Percentiles rank a stretch among this genome's conserved stretches.
Evolutionary conservation across 2,113 vertebrate species (phyloP).

Genomic region (Sterna hirundo): DNA sequence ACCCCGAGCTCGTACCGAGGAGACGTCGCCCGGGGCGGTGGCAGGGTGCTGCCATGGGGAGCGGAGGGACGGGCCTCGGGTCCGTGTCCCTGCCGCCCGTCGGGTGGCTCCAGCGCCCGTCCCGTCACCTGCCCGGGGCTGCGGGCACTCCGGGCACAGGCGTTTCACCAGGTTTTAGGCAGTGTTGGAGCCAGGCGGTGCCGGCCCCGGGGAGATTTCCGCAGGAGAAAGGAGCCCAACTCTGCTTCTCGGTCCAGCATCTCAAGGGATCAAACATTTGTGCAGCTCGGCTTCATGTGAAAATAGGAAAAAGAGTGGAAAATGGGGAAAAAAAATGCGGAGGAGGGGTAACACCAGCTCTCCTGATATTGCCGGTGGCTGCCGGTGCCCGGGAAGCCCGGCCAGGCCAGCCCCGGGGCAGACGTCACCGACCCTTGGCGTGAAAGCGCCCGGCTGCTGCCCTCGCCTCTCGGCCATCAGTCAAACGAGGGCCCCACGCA

Average conservation of each 20-base stretch:
- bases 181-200: neutral
- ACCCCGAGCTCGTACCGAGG: neutral
- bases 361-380: neutral
- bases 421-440: fast-evolving
- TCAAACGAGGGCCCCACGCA: neutral
- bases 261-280: neutral
- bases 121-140: neutral
- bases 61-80: neutral
- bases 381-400: fast-evolving
- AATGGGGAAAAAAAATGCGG: neutral
- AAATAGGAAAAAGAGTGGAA: neutral
- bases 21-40: fast-evolving
- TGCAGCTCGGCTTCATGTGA: neutral
- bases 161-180: neutral
- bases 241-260: neutral
- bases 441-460: neutral
- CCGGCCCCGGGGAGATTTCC: neutral
- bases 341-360: neutral
- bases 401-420: neutral
- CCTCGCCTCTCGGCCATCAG: neutral
- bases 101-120: neutral
- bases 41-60: neutral
- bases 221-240: fast-evolving
- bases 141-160: neutral
- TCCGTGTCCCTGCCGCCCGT: fast-evolving